Base-by-base conservation (phyloP, 2,797 vertebrate genomes). In the Eulemur mongoz region DNA sequence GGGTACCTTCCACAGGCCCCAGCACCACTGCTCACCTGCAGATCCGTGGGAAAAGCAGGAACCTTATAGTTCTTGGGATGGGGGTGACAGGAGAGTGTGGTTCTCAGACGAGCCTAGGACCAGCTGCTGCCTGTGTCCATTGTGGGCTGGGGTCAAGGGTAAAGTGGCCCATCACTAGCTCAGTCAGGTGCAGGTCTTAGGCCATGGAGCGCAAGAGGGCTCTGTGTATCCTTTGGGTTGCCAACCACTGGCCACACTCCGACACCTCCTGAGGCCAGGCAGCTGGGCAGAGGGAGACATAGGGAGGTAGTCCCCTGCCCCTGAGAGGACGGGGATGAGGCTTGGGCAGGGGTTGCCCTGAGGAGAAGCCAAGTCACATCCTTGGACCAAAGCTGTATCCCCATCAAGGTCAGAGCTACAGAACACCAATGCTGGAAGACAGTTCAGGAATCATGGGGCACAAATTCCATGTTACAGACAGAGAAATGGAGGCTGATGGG, bases 291-390 rank as follows among this genome's bases (percentile, higher is more conserved):
- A 89, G 86, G 89, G 70, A 83, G 87, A 72, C 23, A 67, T 0
- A 52, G 40, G 78, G 73, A 78, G 50, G 65, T n/a, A 85, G 67
- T 23, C 27, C 52, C 59, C 38, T 81, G 69, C 35, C 59, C 30
- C 40, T 14, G 38, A 72, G 73, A 72, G 35, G 63, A 90, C 80
- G 70, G 80, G 43, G 83, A 78, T 81, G 86, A 94, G 67, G 84
- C 75, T 8, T 20, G 50, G 88, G 85, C 32, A 78, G 78, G 65
- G 70, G 65, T 57, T 70, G 63, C 78, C 87, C 83, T 40, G 54
- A 87, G 72, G 90, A 87, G 95, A 92, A 92, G 81, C 76, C 80
- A 70, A 7, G 12, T 78, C 75, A 76, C 11, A 91, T 89, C 45
- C 88, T 78, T 54, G 50, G 79, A 86, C 88, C 63, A 43, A 61